Base-by-base conservation (phyloP, 2,797 vertebrate genomes). In the Menidia menidia region DNA sequence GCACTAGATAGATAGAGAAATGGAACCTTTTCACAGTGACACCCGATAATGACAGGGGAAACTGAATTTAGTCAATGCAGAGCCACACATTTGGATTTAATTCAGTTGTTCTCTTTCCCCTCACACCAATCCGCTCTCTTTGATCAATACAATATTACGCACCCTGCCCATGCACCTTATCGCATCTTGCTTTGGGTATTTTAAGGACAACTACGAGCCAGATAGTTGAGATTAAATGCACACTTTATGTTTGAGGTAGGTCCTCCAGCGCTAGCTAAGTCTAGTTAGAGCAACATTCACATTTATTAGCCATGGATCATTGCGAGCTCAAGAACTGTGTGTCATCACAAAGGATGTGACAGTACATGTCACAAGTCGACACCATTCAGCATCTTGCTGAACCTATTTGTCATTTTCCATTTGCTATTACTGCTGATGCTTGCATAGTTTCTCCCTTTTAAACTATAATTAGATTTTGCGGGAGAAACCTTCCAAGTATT, bases 11-110 rank as follows among this genome's bases (percentile, higher is more conserved):
- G 66, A 58, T 56, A 15, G 30, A 65, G 68, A 72, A 79, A 85
- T 65, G 14, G 79, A 88, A 70, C 77, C 75, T 78, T 87, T 84
- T 88, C 63, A 71, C 73, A 58, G n/a, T 64, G 79, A 87, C 86
- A 88, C 86, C 84, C 87, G 52, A 85, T 89, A 81, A 39, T 60
- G 68, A 78, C 77, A 65, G 52, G 13, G 83, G 74, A 75, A 73
- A 58, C 71, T 84, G 85, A 88, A 73, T 83, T 58, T 45, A 16
- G 57, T 90, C 85, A 75, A 82, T 88, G 75, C 60, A 59, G 54
- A 63, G 47, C 47, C 76, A 63, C 68, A 70, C 71, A 61, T 72
- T 85, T 52, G 25, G 56, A 55, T 81, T 74, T 7, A 25, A 54
- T 64, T 45, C 55, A 32, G 35, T 41, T 68, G 57, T 68, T 73